Evolutionary conservation across 1,140 invertebrate genomes (phyloP).

Genomic region (Drosophila oshimai): DNA sequence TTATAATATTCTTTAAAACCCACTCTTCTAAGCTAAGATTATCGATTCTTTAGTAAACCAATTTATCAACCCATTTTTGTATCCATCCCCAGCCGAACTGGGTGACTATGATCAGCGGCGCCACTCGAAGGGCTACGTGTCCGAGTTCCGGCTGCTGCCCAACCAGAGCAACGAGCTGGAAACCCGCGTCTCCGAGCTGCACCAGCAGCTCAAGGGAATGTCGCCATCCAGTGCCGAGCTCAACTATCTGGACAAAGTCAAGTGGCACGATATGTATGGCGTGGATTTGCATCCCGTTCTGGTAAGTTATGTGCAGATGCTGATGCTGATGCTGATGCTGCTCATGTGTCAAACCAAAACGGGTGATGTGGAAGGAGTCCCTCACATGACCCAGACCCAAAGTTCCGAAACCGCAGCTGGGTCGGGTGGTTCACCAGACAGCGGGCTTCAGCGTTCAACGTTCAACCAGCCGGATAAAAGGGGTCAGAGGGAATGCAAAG

Average conservation of each 20-base stretch:
- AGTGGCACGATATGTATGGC: slow-evolving; percentile 98
- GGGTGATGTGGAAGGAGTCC: background rate
- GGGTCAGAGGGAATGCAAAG: slow-evolving; percentile 70
- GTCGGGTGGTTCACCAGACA: slow-evolving; percentile 8
- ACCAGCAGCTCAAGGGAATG: slow-evolving; percentile 87
- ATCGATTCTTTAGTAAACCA: background rate
- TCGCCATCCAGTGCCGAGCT: slow-evolving; percentile 89
- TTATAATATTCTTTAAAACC: too few relatives aligned
- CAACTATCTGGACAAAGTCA: slow-evolving; percentile 97
- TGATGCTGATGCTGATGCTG: slow-evolving; percentile 10
- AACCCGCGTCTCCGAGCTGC: slow-evolving; percentile 93
- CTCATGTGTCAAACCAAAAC: background rate
- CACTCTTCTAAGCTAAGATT: too few relatives aligned
- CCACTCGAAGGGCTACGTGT: slow-evolving; percentile 96
- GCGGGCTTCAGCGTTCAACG: background rate
- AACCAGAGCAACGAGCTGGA: slow-evolving; percentile 97
- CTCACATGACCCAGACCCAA: background rate
- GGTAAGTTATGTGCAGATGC: slow-evolving; percentile 81
- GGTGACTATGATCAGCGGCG: slow-evolving; percentile 97
- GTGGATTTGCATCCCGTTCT: slow-evolving; percentile 92
- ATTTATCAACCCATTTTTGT: background rate
- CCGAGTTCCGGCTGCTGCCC: slow-evolving; percentile 97
- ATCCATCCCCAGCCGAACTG: slow-evolving; percentile 92
- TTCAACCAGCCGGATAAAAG: slow-evolving; percentile 42
- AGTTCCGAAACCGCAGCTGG: slow-evolving; percentile 26